Evolutionary conservation across 2,888 invertebrate species (phyloP), one percentile per base, ranked within the genome.

Genomic region (Hemithea aestivaria): DNA sequence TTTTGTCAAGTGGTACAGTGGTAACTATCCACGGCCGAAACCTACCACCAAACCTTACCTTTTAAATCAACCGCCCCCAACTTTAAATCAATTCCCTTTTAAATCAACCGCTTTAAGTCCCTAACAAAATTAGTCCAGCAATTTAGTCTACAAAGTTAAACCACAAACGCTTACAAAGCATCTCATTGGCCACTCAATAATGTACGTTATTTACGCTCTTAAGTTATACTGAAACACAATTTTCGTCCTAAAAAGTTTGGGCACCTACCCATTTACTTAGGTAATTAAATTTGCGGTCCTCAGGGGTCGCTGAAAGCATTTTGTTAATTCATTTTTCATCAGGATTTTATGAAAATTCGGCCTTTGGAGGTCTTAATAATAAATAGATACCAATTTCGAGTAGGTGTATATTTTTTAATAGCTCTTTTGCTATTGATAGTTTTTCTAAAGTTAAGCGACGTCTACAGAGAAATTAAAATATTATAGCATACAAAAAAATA

Each of bases 241-340:
- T 52, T 49, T 25, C 32, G 23, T 37, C 27, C 34, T 27, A 38
- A 46, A 51, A 55, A 56, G 33, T 43, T 50, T 38, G 21, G 32
- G 25, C 41, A 36, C 30, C 36, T 47, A 40, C 41, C 41, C 50
- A 56, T 51, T 55, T 47, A 43, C 46, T 45, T 35, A 35, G 40
- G 48, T 59, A 51, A 58, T 62, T 49, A 52, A 46, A 57, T 61
- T 51, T 51, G 43, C 37, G 41, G 42, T 31, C 45, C 51, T 40
- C 20, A 35, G 44, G 52, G 49, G 51, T 44, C 43, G 51, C 40
- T 51, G 45, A 56, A 52, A 56, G 57, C 56, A 56, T 49, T 53
- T 54, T 48, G 48, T 34, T 57, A 53, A 60, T 56, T 49, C 47
- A 56, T 58, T 59, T 60, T 59, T 59, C 52, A 56, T 56, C 45